Base-by-base conservation (phyloP, 2,113 vertebrate species). In the Chionis minor region DNA sequence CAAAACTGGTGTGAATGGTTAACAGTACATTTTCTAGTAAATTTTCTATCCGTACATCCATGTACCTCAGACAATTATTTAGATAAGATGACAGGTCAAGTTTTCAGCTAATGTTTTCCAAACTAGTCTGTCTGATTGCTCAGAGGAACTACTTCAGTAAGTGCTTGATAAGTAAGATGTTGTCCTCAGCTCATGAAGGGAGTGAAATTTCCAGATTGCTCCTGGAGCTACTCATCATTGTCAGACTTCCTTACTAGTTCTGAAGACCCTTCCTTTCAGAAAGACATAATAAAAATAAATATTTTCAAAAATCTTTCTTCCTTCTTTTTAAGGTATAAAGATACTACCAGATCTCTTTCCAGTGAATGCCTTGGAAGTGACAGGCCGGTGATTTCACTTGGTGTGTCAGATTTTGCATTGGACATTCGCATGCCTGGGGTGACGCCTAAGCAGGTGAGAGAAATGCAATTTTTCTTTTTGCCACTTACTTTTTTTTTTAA, bases 341-440 rank as follows among this genome's bases (percentile, higher is more conserved):
- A 99, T 91, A 87, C 94, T 51, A 58, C 97, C 33, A 97, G 96
- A 91, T 91, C 98, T 63, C 96, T 98, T 95, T 97, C 98, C 47
- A 98, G 94, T 90, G 98, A 99, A 84, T 99, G 99, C 96, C 97
- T 98, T 93, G 98, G 97, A 94, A 95, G 95, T 18, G 95, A 94
- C 78, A 98, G 97, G 71, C 97, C 98, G 1, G 96, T 98, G 45
- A 94, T 97, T 94, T 96, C 98, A 33, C 93, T 98, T 55, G 98
- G 98, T 94, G 92, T 98, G 12, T 97, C 98, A 75, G 99, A 99
- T 96, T 99, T 99, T 95, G 98, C 98, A 7, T 32, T 99, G 97
- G 99, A 99, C 65, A 97, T 99, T 70, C 98, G 98, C 59, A 99
- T 99, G 99, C 99, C 99, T n/a, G 99, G 98, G 6, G 98, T 99